Conservation (phyloP, 1,140 invertebrate genomes). For the Drosophila ercepeae region DNA sequence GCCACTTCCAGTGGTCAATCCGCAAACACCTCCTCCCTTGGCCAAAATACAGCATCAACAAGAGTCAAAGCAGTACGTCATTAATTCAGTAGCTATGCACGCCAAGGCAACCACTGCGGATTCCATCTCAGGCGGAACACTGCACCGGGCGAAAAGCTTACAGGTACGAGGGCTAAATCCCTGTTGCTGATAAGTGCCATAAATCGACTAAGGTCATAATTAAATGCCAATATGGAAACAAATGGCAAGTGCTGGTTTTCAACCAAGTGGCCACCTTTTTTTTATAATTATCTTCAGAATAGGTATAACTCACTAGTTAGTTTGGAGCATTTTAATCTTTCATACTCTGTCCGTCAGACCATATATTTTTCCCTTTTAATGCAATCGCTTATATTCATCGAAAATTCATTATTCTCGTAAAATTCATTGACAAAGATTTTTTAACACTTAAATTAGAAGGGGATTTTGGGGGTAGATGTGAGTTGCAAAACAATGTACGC, state of each 20-base stretch:
- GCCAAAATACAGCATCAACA: conserved; percentile 32
- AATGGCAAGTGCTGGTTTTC: conserved; percentile 5
- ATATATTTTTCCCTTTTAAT: background rate
- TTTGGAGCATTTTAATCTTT: too few species aligned
- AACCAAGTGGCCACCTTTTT: too few species aligned
- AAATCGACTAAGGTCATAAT: background rate
- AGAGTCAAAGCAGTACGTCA: conserved; percentile 69
- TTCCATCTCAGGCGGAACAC: conserved; percentile 63
- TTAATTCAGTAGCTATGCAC: conserved; percentile 74
- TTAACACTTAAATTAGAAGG: background rate
- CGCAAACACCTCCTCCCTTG: conserved; percentile 35
- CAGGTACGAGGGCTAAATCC: conserved; percentile 49
- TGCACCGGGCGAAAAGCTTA: conserved; percentile 64
- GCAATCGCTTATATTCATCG: background rate
- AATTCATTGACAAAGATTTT: background rate
- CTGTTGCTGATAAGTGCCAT: background rate
- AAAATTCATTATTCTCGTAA: background rate
- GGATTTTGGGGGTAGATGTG: background rate
- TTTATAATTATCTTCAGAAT: background rate
- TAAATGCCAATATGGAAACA: conserved; percentile 12
- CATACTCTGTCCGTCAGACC: too few species aligned
- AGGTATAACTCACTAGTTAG: too few species aligned
- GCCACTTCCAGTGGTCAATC: conserved; percentile 11
- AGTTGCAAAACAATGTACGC: conserved; percentile 10
- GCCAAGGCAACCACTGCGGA: conserved; percentile 70